Conservation (phyloP, 1,140 invertebrate species). For the Tetramorium simillimum region DNA sequence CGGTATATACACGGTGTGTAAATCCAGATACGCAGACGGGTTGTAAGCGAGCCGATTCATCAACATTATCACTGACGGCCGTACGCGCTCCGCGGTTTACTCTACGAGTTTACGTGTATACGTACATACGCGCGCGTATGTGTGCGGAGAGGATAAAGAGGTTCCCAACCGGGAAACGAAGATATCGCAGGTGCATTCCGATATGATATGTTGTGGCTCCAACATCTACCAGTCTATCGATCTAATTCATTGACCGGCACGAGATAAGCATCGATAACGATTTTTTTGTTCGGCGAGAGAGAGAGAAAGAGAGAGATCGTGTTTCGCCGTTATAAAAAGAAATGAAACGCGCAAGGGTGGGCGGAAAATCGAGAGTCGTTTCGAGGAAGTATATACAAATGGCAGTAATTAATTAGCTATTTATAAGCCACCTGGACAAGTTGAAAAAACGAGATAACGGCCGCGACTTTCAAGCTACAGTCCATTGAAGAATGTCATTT, state of each 20-base stretch:
- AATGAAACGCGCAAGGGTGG: constrained; percentile 14
- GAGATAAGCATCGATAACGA: constrained; percentile 32
- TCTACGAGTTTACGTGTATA: constrained; percentile 19
- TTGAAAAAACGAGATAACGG: not conserved
- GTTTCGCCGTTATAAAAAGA: constrained; percentile 18
- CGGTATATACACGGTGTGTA: constrained; percentile 37
- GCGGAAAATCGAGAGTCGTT: constrained; percentile 51
- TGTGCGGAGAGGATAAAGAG: constrained; percentile 47
- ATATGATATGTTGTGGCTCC: constrained; percentile 22
- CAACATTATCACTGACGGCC: constrained; percentile 83
- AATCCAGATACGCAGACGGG: constrained; percentile 61
- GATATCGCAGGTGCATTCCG: constrained; percentile 58
- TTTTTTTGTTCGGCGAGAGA: constrained; percentile 20
- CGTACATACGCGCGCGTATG: not conserved
- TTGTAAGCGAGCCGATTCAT: constrained; percentile 80
- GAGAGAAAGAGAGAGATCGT: constrained; percentile 26
- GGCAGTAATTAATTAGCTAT: constrained; percentile 40
- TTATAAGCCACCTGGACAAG: constrained; percentile 2
- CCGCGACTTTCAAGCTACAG: not conserved
- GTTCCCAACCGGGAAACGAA: constrained; percentile 53
- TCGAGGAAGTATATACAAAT: constrained; percentile 39
- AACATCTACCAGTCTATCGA: constrained; percentile 48
- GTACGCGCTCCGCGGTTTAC: constrained; percentile 73
- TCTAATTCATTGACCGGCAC: constrained; percentile 45
- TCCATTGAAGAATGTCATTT: not conserved